Evolutionary conservation across 2,888 invertebrate species (phyloP), one percentile per base, ranked within the genome.

Genomic region (Pterostichus madidus): DNA sequence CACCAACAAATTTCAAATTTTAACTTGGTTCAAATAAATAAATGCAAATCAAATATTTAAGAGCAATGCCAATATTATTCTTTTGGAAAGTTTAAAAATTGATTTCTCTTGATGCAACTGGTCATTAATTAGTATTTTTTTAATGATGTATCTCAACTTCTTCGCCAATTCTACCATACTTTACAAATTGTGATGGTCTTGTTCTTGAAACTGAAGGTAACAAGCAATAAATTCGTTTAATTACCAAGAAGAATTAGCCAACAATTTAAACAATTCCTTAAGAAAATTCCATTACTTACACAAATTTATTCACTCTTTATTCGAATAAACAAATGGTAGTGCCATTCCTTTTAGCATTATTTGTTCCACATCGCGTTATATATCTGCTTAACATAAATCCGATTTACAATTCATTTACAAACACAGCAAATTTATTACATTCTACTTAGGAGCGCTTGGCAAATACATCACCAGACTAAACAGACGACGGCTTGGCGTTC

Each of bases 361-460:
- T 71, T 71, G 68, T 71, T 71, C 68, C 44, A 71, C 68, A 73
- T 80, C 52, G 71, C 56, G 71, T 71, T 80, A 56, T 80, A 80
- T 73, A 80, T 71, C 71, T 80, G 71, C 73, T 73, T 80, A 80
- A 73, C 71, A 80, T 80, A 73, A 80, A 80, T 80, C 71, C 56
- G 80, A 80, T 80, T 80, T 80, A 71, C 53, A 80, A 80, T 73
- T 80, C 56, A 80, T 68, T 80, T 56, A 71, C 73, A 80, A 80
- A 73, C 80, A 80, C 44, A 52, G 24, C 53, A 73, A 73, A 80
- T 80, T 80, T 80, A 80, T 80, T 56, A 73, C 80, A 71, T 73
- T 52, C 80, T 80, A 56, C 71, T 80, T 80, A 80, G 71, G 59
- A 71, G 49, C 71, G 15, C 17, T 13, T 44, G 68, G 80, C 52